A percentile compares a stretch with the other conserved stretches of the same genome.
Evolutionary conservation across 2,113 vertebrate genomes (phyloP).

Genomic region (Gymnarchus niloticus): DNA sequence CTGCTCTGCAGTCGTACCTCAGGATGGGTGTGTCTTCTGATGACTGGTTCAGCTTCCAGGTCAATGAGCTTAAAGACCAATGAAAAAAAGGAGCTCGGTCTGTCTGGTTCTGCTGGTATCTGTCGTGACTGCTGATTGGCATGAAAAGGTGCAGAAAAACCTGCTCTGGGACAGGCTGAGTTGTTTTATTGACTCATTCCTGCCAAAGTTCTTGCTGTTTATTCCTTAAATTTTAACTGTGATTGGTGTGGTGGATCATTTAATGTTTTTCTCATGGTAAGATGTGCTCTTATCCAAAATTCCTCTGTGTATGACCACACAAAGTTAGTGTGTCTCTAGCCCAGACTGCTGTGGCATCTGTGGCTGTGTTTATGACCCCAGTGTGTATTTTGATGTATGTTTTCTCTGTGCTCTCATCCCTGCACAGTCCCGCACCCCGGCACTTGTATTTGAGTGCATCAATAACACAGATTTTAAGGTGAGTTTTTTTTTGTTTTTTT

Average conservation of each 20-base stretch:
- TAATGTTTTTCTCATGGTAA: too few relatives aligned
- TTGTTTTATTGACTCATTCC: too few relatives aligned
- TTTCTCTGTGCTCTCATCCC: conserved; percentile 32
- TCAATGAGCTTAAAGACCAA: not conserved
- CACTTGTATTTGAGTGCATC: conserved; percentile 98
- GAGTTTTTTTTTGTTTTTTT: conserved; percentile 45
- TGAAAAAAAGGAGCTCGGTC: not conserved
- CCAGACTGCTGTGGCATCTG: too few relatives aligned
- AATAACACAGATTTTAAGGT: conserved; percentile 99
- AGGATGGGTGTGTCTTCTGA: not conserved
- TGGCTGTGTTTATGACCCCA: not conserved
- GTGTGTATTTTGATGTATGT: not conserved
- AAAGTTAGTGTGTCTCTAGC: too few relatives aligned
- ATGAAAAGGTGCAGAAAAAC: too few relatives aligned
- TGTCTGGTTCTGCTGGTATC: not conserved
- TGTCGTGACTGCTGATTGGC: not conserved
- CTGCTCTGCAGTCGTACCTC: not conserved
- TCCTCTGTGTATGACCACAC: too few relatives aligned
- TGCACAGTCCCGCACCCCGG: conserved; percentile 93
- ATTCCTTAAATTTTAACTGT: too few relatives aligned
- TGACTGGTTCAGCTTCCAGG: not conserved
- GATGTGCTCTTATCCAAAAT: too few relatives aligned
- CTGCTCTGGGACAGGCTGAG: too few relatives aligned
- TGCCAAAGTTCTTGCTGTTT: too few relatives aligned
- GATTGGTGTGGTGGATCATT: too few relatives aligned